Evolutionary conservation across 2,888 invertebrate species (phyloP).

Genomic region (Lapara coniferarum): DNA sequence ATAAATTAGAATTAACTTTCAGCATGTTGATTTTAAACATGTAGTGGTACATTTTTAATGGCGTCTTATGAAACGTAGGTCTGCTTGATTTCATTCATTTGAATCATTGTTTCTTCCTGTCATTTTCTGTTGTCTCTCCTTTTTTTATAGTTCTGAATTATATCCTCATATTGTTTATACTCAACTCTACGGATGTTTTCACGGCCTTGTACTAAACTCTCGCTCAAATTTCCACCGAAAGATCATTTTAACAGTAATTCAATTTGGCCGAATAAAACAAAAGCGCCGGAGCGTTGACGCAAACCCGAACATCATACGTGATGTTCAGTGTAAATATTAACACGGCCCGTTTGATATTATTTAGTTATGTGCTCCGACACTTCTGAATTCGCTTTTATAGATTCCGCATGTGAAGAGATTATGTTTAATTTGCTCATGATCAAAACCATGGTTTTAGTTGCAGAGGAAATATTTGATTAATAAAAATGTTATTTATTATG

Average conservation of each 20-base stretch:
- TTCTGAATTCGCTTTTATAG: neutral
- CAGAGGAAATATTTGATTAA: no score
- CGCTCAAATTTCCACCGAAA: neutral
- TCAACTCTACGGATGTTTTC: no score
- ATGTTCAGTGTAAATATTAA: neutral
- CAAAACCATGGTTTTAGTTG: neutral
- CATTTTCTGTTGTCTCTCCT: no score
- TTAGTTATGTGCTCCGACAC: neutral
- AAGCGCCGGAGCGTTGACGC: conserved; percentile 2
- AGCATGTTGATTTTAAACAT: no score
- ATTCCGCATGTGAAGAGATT: neutral
- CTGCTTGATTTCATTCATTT: no score
- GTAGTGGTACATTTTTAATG: no score
- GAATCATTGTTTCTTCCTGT: no score
- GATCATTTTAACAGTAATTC: neutral
- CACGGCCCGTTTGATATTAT: neutral
- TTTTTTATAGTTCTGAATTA: no score
- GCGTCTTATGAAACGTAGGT: no score
- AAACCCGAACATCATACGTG: conserved; percentile 16
- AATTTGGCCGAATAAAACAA: conserved; percentile 18
- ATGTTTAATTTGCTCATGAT: neutral
- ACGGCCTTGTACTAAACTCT: neutral
- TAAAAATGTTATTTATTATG: no score
- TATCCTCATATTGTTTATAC: no score
- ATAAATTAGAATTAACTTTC: no score